A percentile compares a stretch with the other conserved stretches of the same genome.
Conservation (phyloP, 1,140 invertebrate species). For the Habropoda laboriosa region DNA sequence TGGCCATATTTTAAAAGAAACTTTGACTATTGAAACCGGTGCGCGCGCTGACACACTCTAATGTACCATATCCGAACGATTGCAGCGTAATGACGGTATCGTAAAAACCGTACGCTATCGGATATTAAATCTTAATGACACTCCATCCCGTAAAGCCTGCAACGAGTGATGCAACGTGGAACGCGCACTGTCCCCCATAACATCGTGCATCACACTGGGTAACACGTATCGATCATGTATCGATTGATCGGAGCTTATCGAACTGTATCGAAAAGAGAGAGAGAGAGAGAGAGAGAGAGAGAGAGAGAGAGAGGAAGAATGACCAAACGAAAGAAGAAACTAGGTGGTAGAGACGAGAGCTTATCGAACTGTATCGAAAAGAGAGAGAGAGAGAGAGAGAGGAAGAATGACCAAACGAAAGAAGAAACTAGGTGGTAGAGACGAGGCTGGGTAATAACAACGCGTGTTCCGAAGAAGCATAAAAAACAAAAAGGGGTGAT, state of each 20-base stretch:
- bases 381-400: not conserved
- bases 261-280: too few species aligned
- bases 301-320: not conserved
- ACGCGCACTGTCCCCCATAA: not conserved
- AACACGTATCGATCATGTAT: not conserved
- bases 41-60: not conserved
- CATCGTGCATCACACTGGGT: not conserved
- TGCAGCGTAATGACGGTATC: not conserved
- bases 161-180: not conserved
- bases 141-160: not conserved
- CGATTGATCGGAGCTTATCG: not conserved
- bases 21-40: not conserved
- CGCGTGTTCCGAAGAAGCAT: constrained; percentile 1
- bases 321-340: not conserved
- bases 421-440: not conserved
- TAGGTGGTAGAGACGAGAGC: not conserved
- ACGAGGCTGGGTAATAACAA: constrained; percentile 17
- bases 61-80: constrained; percentile 1
- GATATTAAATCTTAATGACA: constrained; percentile 34
- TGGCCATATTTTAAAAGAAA: not conserved
- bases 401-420: not conserved
- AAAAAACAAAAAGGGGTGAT: not conserved
- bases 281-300: not conserved
- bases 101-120: constrained; percentile 8
- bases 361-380: too few species aligned